These are phyloP conservation scores for Panulirus ornatus DNA, from an alignment of 1,140 invertebrate genomes.

Conservation along the genomic window DNA sequence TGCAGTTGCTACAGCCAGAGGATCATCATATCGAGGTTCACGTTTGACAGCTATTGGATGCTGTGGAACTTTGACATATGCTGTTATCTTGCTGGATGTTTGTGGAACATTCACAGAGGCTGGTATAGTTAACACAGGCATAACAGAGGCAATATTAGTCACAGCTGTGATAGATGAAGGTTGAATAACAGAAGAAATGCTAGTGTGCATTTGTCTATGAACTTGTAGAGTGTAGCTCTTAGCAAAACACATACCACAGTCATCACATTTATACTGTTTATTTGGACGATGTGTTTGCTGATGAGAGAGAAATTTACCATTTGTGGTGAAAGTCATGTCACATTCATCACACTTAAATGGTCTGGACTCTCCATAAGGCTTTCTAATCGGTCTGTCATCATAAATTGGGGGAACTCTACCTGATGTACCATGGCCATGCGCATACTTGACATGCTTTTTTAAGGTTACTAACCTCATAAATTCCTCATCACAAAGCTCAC, in stretches of 20 bases:
- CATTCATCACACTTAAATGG: slow-evolving; percentile 70
- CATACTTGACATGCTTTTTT: slow-evolving; percentile 70
- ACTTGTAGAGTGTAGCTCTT: slow-evolving; percentile 69
- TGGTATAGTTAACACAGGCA: slow-evolving; percentile 42
- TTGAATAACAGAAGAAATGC: slow-evolving; percentile 40
- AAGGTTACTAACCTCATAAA: slow-evolving; percentile 66
- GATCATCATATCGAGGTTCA: slow-evolving; percentile 42
- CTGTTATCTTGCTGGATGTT: slow-evolving; percentile 50
- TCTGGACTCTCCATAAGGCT: slow-evolving; percentile 60
- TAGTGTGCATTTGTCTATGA: slow-evolving; percentile 63
- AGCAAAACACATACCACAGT: slow-evolving; percentile 65
- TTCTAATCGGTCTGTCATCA: slow-evolving; percentile 59
- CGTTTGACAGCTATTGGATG: slow-evolving; percentile 44
- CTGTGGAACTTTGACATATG: slow-evolving; percentile 59
- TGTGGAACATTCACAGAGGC: slow-evolving; percentile 45
- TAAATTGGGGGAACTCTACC: slow-evolving; percentile 44
- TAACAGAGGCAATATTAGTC: slow-evolving; percentile 39
- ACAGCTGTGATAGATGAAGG: background rate
- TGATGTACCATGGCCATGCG: slow-evolving; percentile 43
- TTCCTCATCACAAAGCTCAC: slow-evolving; percentile 67
- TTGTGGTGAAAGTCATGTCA: slow-evolving; percentile 62
- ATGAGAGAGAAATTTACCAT: slow-evolving; percentile 64
- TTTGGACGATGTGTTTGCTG: slow-evolving; percentile 64
- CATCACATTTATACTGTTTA: slow-evolving; percentile 66
- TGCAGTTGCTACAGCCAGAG: slow-evolving; percentile 65